Base-by-base conservation (phyloP, 2,113 vertebrate species). In the Orycteropus afer region DNA sequence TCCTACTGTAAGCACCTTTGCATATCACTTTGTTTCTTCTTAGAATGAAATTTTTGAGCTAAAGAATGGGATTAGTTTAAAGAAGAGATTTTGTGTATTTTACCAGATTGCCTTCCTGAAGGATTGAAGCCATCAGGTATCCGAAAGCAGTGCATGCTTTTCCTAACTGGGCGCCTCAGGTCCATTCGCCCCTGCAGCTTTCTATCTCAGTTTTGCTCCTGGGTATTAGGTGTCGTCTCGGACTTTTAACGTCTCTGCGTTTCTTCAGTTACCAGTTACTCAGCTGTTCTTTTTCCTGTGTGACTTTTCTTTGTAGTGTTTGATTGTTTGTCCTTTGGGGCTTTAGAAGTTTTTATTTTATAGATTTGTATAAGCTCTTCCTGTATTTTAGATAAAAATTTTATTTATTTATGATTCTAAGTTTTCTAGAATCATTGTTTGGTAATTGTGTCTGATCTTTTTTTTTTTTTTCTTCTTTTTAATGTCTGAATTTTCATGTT, bases 301-400 rank as follows among this genome's bases (percentile, higher is more conserved):
- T 74, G 29, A 77, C n/a, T 85, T 67, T 80, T 79, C 65, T 69
- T 63, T 4, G 37, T 76, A 71, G 11, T 63, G 40, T 87, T 82
- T 89, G n/a, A 78, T 69, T 81, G 61, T 92, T 73, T 47, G 53
- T 61, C 17, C 59, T 67, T 78, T 51, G 9, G 61, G 51, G 61
- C 73, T 87, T 65, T 59, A n/a, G 63, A 76, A 20, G 34, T 91
- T 91, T 91, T 91, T 87, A 83, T 69, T 76, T 95, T 40, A n/a
- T 81, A 95, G 59, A 77, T 49, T 91, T 65, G 29, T 88, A n/a
- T 65, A 83, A 47, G 42, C 20, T 83, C 32, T 63, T 83, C 47
- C 14, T 65, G 29, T 86, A 71, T 45, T 37, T 47, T 42, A 32
- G 55, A 42, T 34, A 89, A 57, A 57, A 57, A 57, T 85, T 94